Percentiles rank a stretch among this genome's conserved stretches.
These are phyloP conservation scores for Nyleta sp. DNA, from an alignment of 2,888 invertebrate genomes.

Conservation along the genomic window DNA sequence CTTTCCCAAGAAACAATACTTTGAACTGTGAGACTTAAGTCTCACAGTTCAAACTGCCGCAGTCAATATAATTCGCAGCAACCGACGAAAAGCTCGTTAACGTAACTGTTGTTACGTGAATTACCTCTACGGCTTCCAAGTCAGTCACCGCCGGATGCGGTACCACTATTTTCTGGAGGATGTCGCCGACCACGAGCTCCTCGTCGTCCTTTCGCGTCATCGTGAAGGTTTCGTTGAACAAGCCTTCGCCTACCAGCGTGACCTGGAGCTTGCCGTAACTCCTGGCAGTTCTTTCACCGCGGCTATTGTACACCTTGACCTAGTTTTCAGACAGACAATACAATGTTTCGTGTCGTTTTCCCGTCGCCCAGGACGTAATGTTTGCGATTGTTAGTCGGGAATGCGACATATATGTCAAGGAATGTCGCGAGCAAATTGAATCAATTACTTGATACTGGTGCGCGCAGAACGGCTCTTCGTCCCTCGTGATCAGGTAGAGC, in stretches of 20 bases:
- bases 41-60: no score
- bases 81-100: slow-evolving; percentile 27
- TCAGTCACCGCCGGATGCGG: slow-evolving; percentile 94
- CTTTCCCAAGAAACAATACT: no score
- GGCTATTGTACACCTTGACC: slow-evolving; percentile 90
- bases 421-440: no score
- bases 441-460: slow-evolving; percentile 88
- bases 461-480: slow-evolving; percentile 96
- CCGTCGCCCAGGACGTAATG: no score
- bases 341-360: no score
- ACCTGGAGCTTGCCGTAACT: slow-evolving; percentile 91
- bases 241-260: slow-evolving; percentile 90
- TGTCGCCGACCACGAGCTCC: slow-evolving; percentile 87
- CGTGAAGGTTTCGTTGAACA: slow-evolving; percentile 94
- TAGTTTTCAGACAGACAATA: slow-evolving; percentile 77
- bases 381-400: no score
- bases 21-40: no score
- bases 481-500: slow-evolving; percentile 94
- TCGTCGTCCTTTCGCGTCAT: slow-evolving; percentile 94
- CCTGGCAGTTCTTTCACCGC: slow-evolving; percentile 86
- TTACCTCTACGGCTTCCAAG: slow-evolving; percentile 82
- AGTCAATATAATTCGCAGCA: no score
- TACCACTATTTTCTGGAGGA: slow-evolving; percentile 92
- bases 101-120: slow-evolving; percentile 53
- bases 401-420: no score